A percentile compares a stretch with the other conserved stretches of the same genome.
Conservation (phyloP, 2,113 vertebrate genomes). For the Hippolais icterina region DNA sequence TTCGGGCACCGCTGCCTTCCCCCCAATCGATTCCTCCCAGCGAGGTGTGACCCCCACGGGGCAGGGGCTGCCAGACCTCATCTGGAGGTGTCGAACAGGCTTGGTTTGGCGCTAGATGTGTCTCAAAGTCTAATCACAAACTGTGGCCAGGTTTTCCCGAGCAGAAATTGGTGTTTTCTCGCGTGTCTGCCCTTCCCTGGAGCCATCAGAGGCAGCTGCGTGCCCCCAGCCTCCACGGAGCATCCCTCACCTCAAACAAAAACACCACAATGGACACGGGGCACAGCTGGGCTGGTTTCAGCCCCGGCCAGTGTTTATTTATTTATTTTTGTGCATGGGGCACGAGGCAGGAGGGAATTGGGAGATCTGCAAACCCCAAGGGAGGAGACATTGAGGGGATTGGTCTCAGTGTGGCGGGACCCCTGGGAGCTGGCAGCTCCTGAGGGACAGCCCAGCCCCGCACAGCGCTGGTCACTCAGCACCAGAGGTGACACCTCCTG, state of each 20-base stretch:
- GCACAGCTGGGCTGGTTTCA: not conserved
- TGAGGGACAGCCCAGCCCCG: not conserved
- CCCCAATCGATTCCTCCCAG: accelerated
- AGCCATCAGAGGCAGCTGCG: accelerated
- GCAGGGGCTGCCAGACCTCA: not conserved
- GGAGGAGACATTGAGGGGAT: accelerated
- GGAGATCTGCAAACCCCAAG: not conserved
- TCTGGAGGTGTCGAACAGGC: not conserved
- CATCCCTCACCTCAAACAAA: not conserved
- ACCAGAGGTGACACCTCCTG: accelerated
- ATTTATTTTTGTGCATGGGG: not conserved
- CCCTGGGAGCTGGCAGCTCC: not conserved
- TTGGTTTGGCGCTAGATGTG: not conserved
- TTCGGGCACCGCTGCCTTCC: accelerated
- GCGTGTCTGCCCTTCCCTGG: accelerated
- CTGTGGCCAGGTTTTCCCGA: not conserved
- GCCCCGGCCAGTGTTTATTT: not conserved
- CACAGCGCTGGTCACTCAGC: accelerated
- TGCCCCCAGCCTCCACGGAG: not conserved
- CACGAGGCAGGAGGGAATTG: not conserved
- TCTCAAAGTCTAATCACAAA: not conserved
- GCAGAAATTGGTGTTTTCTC: not conserved
- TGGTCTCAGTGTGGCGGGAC: not conserved
- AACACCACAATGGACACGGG: accelerated
- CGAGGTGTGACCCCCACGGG: accelerated